phyloP scores from a whole-genome alignment of 2,797 vertebrate species.

The Morelia viridis region DNA sequence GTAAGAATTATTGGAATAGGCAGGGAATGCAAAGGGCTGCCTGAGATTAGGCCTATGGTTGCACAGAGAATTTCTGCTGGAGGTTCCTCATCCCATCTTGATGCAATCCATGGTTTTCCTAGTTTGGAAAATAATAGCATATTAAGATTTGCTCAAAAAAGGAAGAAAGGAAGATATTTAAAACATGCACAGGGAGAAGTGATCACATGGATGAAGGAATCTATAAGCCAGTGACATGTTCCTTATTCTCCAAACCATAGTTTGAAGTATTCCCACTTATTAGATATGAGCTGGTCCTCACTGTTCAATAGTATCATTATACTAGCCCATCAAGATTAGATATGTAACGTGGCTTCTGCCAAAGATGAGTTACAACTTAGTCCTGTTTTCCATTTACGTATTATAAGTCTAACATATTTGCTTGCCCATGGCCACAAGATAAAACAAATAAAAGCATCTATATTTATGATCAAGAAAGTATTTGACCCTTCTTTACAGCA shows the following conservation, averaged over 20 bases:
- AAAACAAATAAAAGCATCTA: not conserved
- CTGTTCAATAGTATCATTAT: not conserved
- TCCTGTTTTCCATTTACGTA: not conserved
- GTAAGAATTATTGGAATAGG: not conserved
- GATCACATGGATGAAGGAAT: not conserved
- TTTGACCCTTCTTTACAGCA: rapidly evolving
- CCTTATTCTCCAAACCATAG: not conserved
- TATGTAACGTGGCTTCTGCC: not conserved
- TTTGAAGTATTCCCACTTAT: not conserved
- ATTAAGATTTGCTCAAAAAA: not conserved
- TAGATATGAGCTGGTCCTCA: not conserved
- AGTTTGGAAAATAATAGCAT: not conserved
- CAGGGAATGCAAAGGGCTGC: not conserved
- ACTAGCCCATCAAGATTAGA: not conserved
- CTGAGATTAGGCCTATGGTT: not conserved
- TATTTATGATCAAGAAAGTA: not conserved
- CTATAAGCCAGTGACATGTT: not conserved
- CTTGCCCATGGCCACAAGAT: not conserved
- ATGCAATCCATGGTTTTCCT: not conserved
- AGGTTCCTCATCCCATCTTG: not conserved
- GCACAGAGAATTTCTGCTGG: not conserved
- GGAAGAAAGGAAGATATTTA: not conserved
- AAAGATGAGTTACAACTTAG: not conserved
- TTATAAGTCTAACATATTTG: slow-evolving; percentile 16
- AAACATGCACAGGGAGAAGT: not conserved